phyloP scores from a whole-genome alignment of 2,113 vertebrate species.

The Cranoglanis bouderius region DNA sequence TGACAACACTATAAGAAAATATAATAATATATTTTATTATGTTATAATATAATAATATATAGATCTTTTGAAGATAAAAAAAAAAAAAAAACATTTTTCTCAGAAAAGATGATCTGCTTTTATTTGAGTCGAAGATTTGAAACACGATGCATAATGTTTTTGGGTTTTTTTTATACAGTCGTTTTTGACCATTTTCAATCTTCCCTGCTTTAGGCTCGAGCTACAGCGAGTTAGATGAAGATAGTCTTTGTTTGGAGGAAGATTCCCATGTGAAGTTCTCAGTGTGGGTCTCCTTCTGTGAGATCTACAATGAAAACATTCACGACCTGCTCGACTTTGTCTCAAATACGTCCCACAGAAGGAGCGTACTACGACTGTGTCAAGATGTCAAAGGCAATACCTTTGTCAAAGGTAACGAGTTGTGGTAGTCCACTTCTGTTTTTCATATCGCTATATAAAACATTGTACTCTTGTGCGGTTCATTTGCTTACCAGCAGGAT shows the following conservation, averaged over 20 bases:
- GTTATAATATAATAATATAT: not conserved
- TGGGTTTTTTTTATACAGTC: not conserved
- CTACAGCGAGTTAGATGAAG: slow-evolving; percentile 60
- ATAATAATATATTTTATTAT: too few species aligned
- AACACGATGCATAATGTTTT: not conserved
- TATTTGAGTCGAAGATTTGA: not conserved
- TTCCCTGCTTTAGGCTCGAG: slow-evolving; percentile 56
- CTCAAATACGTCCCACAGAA: slow-evolving; percentile 71
- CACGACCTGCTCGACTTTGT: slow-evolving; percentile 84
- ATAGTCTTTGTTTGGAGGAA: slow-evolving; percentile 64
- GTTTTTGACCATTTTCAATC: not conserved
- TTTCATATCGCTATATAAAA: not conserved
- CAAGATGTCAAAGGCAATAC: slow-evolving; percentile 89
- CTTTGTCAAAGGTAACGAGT: slow-evolving; percentile 85
- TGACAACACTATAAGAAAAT: not conserved
- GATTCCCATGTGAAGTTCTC: slow-evolving; percentile 77
- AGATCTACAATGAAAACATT: slow-evolving; percentile 96
- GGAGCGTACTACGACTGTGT: slow-evolving; percentile 80
- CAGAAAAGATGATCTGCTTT: not conserved
- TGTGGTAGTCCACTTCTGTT: not conserved
- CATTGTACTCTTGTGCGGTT: not conserved
- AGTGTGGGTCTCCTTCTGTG: slow-evolving; percentile 95
- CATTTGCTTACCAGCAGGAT: not conserved
- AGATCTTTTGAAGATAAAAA: not conserved
- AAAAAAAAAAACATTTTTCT: not conserved